These are phyloP conservation scores for Tricholaema leucomelas DNA, from an alignment of 2,113 vertebrate species.

Conservation along the genomic window DNA sequence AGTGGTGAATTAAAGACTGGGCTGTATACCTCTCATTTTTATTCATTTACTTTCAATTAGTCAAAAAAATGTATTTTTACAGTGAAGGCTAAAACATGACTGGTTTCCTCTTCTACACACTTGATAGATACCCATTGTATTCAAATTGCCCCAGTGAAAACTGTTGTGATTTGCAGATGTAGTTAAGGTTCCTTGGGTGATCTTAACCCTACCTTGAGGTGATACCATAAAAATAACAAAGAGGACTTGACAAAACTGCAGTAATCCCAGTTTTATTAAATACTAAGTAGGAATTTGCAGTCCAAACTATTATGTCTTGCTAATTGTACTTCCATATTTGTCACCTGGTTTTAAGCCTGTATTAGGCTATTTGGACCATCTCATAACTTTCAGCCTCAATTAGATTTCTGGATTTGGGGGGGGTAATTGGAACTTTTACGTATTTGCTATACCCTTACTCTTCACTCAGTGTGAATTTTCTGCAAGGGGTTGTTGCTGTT, in stretches of 20 bases:
- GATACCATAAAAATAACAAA: background rate
- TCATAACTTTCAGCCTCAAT: background rate
- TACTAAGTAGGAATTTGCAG: background rate
- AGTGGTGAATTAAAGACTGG: background rate
- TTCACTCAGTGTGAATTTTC: background rate
- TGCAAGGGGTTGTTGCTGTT: background rate
- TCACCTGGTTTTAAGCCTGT: background rate
- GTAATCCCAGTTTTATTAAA: background rate
- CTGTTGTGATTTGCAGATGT: background rate
- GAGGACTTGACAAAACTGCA: background rate
- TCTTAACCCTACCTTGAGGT: background rate
- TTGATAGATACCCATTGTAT: background rate
- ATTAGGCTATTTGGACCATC: background rate
- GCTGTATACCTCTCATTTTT: accelerated
- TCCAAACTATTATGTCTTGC: accelerated
- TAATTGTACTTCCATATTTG: background rate
- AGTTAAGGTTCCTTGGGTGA: background rate
- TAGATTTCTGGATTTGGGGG: background rate
- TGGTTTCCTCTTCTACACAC: background rate
- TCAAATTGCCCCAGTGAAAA: background rate
- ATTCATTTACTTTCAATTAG: background rate
- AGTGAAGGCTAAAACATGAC: background rate
- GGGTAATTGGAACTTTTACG: background rate
- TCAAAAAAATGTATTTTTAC: background rate
- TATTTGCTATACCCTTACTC: background rate